A percentile compares a stretch with the other conserved stretches of the same genome.
These are phyloP conservation scores for Paramuricea clavata DNA, from an alignment of 92 coral and sea anemone genomes.

Conservation along the genomic window DNA sequence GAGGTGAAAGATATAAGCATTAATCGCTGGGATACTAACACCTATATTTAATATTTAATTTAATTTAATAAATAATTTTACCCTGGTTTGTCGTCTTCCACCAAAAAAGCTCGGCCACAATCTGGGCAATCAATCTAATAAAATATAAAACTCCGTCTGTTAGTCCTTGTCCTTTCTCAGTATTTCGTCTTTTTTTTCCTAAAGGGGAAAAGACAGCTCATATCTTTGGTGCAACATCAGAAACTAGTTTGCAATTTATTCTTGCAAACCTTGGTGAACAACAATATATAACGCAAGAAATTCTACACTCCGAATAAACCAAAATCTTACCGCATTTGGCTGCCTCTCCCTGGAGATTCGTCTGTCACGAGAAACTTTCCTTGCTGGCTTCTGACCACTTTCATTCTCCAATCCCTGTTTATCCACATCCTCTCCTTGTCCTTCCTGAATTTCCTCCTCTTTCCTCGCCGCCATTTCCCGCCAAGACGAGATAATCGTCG, in stretches of 20 bases:
- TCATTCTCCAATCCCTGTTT: constrained; percentile 22
- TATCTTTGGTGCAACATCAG: no score
- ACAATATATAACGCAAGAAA: no score
- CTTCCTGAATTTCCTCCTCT: constrained; percentile 43
- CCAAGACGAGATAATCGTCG: constrained; percentile 96
- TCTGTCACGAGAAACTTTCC: constrained; percentile 29
- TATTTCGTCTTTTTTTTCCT: no score
- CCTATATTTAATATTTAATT: no score
- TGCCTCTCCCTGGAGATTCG: constrained; percentile 21
- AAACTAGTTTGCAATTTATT: no score
- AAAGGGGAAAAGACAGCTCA: no score
- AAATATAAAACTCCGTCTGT: no score
- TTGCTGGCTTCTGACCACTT: not conserved
- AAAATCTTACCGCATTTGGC: constrained; percentile 19
- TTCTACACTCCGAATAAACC: no score
- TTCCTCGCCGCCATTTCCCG: constrained; percentile 79
- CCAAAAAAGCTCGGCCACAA: constrained; percentile 73
- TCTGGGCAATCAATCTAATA: constrained; percentile 88
- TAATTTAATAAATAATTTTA: not conserved
- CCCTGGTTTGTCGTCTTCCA: constrained; percentile 52
- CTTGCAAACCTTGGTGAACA: no score
- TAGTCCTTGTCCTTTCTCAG: no score
- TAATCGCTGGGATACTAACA: no score
- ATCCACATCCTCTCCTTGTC: constrained; percentile 50
- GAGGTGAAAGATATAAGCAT: no score